Evolutionary conservation across 1,140 invertebrate species (phyloP).

Genomic region (Brevipalpus yothersi): DNA sequence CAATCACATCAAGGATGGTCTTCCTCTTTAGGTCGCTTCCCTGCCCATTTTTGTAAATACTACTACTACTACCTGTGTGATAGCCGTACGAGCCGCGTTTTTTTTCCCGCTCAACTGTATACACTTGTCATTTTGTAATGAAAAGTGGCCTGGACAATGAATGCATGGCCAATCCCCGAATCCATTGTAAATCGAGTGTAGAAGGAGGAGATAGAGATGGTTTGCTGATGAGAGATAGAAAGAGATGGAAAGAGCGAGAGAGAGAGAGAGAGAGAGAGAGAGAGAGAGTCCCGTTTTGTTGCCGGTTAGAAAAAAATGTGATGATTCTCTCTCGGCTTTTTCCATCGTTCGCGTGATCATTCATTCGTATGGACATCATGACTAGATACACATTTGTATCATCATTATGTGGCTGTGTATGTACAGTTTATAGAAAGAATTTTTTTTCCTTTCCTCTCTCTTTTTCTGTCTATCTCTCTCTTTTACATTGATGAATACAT

Average conservation of each 20-base stretch:
- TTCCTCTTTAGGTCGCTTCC: too few species aligned
- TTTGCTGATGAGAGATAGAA: neutral
- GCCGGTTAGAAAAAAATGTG: neutral
- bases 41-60: neutral
- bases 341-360: neutral
- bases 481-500: too few species aligned
- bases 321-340: neutral
- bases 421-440: neutral
- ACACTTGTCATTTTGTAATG: neutral
- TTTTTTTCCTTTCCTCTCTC: neutral
- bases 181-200: neutral
- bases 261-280: neutral
- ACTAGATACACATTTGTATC: neutral
- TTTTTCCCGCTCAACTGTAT: neutral
- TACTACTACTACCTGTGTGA: neutral
- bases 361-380: neutral
- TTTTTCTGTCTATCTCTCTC: neutral
- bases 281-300: neutral
- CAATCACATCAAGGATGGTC: too few species aligned
- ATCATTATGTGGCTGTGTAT: neutral
- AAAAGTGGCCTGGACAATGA: neutral
- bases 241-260: neutral
- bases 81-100: neutral
- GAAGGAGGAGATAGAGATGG: neutral
- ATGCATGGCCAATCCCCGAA: neutral